Evolutionary conservation across 1,140 invertebrate genomes (phyloP).

Genomic region (Eueides isabella): DNA sequence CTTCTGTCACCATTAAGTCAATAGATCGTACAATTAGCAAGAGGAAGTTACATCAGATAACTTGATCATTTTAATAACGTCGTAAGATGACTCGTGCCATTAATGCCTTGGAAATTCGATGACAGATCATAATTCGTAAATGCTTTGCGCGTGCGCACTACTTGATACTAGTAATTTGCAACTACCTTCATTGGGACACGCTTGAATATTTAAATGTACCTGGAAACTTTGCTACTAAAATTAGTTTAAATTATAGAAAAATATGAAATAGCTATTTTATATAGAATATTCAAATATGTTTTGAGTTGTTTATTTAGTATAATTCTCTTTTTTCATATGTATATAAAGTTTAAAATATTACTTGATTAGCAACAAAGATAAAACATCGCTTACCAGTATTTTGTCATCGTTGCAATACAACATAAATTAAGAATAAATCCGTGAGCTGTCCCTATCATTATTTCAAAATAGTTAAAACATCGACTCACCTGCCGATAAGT

Average conservation of each 20-base stretch:
- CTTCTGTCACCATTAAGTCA: conserved; percentile 1
- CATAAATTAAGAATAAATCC: neutral
- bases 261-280: neutral
- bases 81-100: conserved; percentile 49
- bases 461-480: conserved; percentile 26
- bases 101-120: conserved; percentile 42
- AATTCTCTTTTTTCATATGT: too few species aligned
- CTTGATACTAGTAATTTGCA: conserved; percentile 44
- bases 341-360: neutral
- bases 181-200: conserved; percentile 28
- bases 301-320: too few species aligned
- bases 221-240: too few species aligned
- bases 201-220: neutral
- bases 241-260: neutral
- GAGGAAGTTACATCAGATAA: conserved; percentile 11
- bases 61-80: conserved; percentile 32
- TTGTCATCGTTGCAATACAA: neutral
- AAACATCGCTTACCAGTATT: neutral
- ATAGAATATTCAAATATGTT: too few species aligned
- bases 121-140: conserved; percentile 36
- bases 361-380: neutral
- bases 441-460: neutral
- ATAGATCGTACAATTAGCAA: conserved; percentile 7
- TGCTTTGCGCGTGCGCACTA: conserved; percentile 48
- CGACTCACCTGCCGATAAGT: conserved; percentile 20